Percentiles rank a stretch among this genome's conserved stretches.
Conservation (phyloP, 2,888 invertebrate genomes). For the Elegia similella region DNA sequence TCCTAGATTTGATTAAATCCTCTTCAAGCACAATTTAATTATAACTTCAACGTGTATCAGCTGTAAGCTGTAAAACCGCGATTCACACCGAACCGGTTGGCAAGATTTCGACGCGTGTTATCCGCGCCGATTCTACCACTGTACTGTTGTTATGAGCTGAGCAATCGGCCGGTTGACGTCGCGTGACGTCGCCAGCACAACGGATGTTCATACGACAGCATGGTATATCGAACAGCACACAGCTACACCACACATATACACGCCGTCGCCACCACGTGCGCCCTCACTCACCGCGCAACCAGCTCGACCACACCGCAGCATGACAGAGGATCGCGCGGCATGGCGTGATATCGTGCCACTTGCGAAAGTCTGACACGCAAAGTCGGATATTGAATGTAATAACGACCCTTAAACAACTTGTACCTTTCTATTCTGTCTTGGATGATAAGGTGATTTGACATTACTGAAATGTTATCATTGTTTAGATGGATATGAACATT, state of each 20-base stretch:
- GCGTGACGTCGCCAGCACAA: constrained; percentile 48
- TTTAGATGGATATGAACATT: too few species aligned
- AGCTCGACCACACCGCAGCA: constrained; percentile 5
- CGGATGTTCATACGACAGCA: constrained; percentile 33
- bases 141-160: constrained; percentile 40
- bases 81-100: constrained; percentile 40
- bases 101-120: constrained; percentile 49
- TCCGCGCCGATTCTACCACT: constrained; percentile 53
- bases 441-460: background rate
- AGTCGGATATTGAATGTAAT: constrained; percentile 22
- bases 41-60: constrained; percentile 33
- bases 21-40: constrained; percentile 33
- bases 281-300: constrained; percentile 22
- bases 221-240: constrained; percentile 24
- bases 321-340: constrained; percentile 52
- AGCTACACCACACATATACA: constrained; percentile 26
- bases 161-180: constrained; percentile 41
- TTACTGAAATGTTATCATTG: too few species aligned
- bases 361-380: constrained; percentile 59
- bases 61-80: constrained; percentile 37
- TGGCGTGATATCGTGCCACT: constrained; percentile 72
- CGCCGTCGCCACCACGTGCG: constrained; percentile 6
- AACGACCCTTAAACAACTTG: background rate
- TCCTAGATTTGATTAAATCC: background rate
- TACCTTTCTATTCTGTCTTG: background rate